These are phyloP conservation scores for Aphodius granarius DNA, from an alignment of 2,888 invertebrate genomes.

Conservation along the genomic window DNA sequence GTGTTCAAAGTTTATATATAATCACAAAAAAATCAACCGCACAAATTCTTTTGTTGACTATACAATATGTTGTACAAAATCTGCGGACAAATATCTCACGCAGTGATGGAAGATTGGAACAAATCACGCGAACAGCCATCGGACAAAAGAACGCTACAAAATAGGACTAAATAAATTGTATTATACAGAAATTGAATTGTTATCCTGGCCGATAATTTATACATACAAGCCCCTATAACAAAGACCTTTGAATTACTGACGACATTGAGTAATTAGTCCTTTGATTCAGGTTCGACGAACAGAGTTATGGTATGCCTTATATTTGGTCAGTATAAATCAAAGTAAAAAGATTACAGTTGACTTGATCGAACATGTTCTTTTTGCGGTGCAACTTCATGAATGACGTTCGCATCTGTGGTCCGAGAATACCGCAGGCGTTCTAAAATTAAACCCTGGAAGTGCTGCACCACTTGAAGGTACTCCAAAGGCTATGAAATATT, in stretches of 20 bases:
- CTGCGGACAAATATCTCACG: not conserved
- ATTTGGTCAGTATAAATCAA: too few relatives aligned
- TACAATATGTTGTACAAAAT: not conserved
- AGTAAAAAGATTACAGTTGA: too few relatives aligned
- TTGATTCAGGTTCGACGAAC: too few relatives aligned
- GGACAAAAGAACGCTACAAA: not conserved
- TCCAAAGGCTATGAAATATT: not conserved
- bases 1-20: not conserved
- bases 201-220: not conserved
- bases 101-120: not conserved
- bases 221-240: not conserved
- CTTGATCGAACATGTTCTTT: too few relatives aligned
- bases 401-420: not conserved
- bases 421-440: not conserved
- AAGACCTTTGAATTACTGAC: not conserved
- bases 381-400: not conserved
- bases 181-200: not conserved
- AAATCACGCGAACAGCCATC: not conserved
- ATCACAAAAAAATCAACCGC: not conserved
- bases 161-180: not conserved
- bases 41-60: too few relatives aligned
- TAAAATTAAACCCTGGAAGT: not conserved
- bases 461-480: not conserved
- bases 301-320: too few relatives aligned
- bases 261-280: not conserved